A percentile compares a stretch with the other conserved stretches of the same genome.
These are phyloP conservation scores for Cerastis rubricosa DNA, from an alignment of 2,888 invertebrate species.

Conservation along the genomic window DNA sequence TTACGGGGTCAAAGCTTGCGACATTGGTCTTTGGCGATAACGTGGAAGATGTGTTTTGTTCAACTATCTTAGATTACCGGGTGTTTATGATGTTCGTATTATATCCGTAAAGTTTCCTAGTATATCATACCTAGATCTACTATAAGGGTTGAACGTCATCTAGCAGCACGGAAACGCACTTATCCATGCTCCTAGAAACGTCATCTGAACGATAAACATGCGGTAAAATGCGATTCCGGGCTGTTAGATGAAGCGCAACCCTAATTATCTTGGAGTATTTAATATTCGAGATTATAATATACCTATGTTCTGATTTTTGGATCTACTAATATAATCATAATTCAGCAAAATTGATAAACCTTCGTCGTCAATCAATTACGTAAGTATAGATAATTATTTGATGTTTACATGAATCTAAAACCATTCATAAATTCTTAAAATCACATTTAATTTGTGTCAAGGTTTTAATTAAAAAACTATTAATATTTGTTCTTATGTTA, in stretches of 20 bases:
- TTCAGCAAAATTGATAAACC: slow-evolving; percentile 1
- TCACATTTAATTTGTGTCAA: neutral
- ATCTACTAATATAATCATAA: slow-evolving; percentile 1
- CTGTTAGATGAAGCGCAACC: neutral
- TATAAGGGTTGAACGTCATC: no score
- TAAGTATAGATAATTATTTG: slow-evolving; percentile 3
- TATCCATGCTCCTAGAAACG: no score
- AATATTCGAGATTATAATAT: neutral
- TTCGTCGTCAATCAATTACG: neutral
- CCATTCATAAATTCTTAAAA: neutral
- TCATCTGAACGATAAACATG: no score
- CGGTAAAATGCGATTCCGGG: no score
- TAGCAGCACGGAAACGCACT: no score
- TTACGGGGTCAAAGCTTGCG: slow-evolving; percentile 34
- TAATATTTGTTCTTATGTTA: neutral
- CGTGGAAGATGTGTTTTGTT: slow-evolving; percentile 9
- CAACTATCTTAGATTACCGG: slow-evolving; percentile 4
- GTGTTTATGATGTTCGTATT: neutral
- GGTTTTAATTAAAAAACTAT: neutral
- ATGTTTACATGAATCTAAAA: slow-evolving; percentile 9
- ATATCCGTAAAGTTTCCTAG: neutral
- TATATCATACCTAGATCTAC: neutral
- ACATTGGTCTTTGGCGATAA: slow-evolving; percentile 38
- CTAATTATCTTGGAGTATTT: neutral
- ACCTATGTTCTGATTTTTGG: slow-evolving; percentile 12